Evolutionary conservation across 2,888 invertebrate genomes (phyloP), one percentile per base, ranked within the genome.

Genomic region (Aporophyla lueneburgensis): DNA sequence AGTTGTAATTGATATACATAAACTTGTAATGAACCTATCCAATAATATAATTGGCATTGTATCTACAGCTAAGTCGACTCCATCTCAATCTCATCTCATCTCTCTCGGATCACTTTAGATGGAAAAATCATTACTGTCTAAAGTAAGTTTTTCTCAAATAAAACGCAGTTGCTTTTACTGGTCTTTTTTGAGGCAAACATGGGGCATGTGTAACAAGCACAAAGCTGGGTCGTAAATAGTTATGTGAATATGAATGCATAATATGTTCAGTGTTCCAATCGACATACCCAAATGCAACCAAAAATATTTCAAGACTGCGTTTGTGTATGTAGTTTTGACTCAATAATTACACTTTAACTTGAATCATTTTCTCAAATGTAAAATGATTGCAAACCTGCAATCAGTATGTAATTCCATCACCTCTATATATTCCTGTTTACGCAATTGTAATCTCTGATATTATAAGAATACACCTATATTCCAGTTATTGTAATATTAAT

Each of bases 401-500:
- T 16, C 12, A 59, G 24, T n/a, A n/a, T n/a, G n/a, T 19, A 21
- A 62, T 56, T 59, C 16, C 40, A 67, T 19, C 6, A 78, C 3
- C 33, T 33, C 33, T 33, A 75, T 51, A 0, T 65, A 43, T 43
- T 73, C 14, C 27, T 51, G 19, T 56, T 21, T 16, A 62, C 9
- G 12, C 40, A 43, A 24, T 77, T 56, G 6, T 56, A 16, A 27
- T 56, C 33, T 69, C 14, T 4, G 14, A 7, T 78, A 16, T 53
- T 27, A 16, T 40, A 53, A 58, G 43, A 5, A 14, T 14, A 19
- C 46, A 40, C 53, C 5, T 68, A 14, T 51, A 51, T n/a, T 51
- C 4, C n/a, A n/a, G 19, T 19, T 53, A 49, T 49, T 80, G 14
- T 43, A 59, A 49, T 56, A 58, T 56, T 43, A 27, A 53, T 43